Evolutionary conservation across 2,888 invertebrate species (phyloP).

Genomic region (Diaperis boleti): DNA sequence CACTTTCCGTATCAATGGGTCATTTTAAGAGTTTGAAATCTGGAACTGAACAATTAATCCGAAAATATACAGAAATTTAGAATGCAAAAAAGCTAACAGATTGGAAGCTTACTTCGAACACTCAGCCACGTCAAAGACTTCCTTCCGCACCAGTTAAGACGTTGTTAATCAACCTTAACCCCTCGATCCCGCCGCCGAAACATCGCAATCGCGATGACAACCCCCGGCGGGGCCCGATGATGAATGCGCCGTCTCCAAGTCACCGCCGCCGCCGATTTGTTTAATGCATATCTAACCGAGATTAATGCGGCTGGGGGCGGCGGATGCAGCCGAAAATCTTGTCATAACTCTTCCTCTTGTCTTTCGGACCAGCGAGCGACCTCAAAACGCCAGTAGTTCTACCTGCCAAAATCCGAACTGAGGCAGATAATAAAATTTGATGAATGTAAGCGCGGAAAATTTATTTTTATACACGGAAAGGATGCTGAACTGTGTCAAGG

Average conservation of each 20-base stretch:
- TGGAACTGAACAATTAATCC: too few relatives aligned
- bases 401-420: slow-evolving; percentile 39
- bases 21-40: too few relatives aligned
- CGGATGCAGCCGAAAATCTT: slow-evolving; percentile 3
- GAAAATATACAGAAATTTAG: too few relatives aligned
- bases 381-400: slow-evolving; percentile 14
- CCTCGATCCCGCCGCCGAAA: slow-evolving; percentile 31
- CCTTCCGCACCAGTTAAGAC: too few relatives aligned
- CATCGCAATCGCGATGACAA: slow-evolving; percentile 46
- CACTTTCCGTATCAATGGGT: too few relatives aligned
- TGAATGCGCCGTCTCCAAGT: slow-evolving; percentile 52
- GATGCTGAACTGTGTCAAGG: too few relatives aligned
- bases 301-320: slow-evolving; percentile 60
- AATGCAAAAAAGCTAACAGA: too few relatives aligned
- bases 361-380: slow-evolving; percentile 4
- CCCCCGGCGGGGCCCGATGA: slow-evolving; percentile 43
- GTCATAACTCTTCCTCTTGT: slow-evolving; percentile 26
- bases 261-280: slow-evolving; percentile 60
- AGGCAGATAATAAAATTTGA: slow-evolving; percentile 41
- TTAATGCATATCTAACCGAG: slow-evolving; percentile 64
- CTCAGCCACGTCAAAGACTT: too few relatives aligned
- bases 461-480: too few relatives aligned
- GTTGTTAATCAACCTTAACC: slow-evolving; percentile 2
- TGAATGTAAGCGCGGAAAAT: slow-evolving; percentile 22
- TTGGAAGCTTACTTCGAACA: too few relatives aligned